Percentiles rank a stretch among this genome's conserved stretches.
These are phyloP conservation scores for Acrocephalus kingi DNA, from an alignment of 2,113 vertebrate species.

Conservation along the genomic window DNA sequence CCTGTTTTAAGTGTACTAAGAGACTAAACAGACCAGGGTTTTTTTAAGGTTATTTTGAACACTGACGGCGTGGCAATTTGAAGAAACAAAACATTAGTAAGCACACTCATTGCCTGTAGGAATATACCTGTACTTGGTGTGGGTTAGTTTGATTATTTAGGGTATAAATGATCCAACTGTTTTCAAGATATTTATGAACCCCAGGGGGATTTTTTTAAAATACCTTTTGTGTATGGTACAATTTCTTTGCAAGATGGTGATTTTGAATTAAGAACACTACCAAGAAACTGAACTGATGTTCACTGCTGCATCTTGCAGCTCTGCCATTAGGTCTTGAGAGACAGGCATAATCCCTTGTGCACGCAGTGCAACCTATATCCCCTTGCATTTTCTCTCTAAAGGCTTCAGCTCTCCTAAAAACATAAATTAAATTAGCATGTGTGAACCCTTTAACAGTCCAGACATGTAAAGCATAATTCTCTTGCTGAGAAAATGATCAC, in stretches of 20 bases:
- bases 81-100: not conserved
- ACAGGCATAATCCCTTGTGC: not conserved
- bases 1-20: not conserved
- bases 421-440: slow-evolving; percentile 45
- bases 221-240: not conserved
- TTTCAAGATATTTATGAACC: not conserved
- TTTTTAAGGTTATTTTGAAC: not conserved
- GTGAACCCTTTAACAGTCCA: slow-evolving; percentile 1
- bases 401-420: not conserved
- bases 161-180: not conserved
- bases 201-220: not conserved
- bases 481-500: slow-evolving; percentile 49
- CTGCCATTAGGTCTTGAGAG: not conserved
- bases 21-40: not conserved
- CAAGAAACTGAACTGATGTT: not conserved
- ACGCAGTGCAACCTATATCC: not conserved
- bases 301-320: not conserved
- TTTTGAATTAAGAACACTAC: not conserved
- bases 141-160: not conserved
- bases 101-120: not conserved
- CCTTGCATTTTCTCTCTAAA: not conserved
- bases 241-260: not conserved
- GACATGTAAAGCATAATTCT: slow-evolving; percentile 45
- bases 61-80: not conserved
- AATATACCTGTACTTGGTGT: not conserved